Conservation (phyloP, 2,113 vertebrate species). For the Pandion haliaetus region DNA sequence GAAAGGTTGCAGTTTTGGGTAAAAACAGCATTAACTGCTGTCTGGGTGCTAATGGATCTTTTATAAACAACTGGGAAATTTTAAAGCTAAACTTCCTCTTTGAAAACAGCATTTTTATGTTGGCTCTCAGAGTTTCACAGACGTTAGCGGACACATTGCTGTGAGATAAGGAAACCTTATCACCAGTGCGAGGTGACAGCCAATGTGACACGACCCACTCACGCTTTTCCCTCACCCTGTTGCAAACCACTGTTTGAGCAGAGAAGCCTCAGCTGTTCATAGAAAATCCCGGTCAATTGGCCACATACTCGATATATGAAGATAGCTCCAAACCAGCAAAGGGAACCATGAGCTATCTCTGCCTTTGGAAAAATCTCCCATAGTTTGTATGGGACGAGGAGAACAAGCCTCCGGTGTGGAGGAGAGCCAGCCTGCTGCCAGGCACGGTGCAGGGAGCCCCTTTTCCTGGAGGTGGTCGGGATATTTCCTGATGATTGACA, state of each 20-base stretch:
- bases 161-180: neutral
- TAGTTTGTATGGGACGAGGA: neutral
- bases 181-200: neutral
- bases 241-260: neutral
- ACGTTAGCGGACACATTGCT: neutral
- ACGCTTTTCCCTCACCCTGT: neutral
- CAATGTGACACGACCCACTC: neutral
- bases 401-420: fast-evolving
- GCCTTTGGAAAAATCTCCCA: neutral
- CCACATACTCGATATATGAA: fast-evolving
- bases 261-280: neutral
- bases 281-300: neutral
- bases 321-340: neutral
- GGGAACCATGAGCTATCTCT: neutral
- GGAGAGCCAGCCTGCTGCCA: neutral
- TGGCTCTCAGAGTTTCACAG: neutral
- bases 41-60: neutral
- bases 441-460: neutral
- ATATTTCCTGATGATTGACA: neutral
- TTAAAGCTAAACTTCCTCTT: neutral
- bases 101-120: neutral
- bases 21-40: neutral
- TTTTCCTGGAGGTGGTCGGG: neutral
- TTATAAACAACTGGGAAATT: neutral
- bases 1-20: neutral